Evolutionary conservation across 2,888 invertebrate genomes (phyloP).

Genomic region (Oscheius sp.): DNA sequence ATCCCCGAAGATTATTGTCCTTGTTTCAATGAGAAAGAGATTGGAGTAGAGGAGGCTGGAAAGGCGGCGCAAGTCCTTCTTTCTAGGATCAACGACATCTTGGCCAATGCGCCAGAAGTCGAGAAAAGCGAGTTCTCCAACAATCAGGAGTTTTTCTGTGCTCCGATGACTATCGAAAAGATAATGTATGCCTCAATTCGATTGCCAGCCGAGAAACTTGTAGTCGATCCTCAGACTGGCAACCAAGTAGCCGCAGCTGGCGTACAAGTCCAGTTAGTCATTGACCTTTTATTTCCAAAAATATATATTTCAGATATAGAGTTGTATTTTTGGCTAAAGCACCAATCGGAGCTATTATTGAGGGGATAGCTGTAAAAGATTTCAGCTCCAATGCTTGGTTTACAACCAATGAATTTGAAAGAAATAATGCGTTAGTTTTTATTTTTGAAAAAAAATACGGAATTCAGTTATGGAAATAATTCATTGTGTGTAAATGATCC

Average conservation of each 20-base stretch:
- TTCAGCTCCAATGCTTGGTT: constrained; percentile 40
- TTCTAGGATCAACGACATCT: constrained; percentile 1
- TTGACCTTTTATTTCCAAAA: too few species aligned
- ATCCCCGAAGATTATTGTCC: constrained; percentile 62
- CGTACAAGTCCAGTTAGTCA: constrained; percentile 19
- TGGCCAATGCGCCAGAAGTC: constrained; percentile 10
- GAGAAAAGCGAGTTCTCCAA: constrained; percentile 3
- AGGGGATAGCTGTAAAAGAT: constrained; percentile 44
- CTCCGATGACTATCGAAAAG: constrained; percentile 9
- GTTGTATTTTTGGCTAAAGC: constrained; percentile 41
- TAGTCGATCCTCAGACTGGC: constrained; percentile 37
- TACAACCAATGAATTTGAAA: constrained; percentile 51
- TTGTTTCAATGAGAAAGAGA: constrained; percentile 53
- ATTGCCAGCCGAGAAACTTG: constrained; percentile 32
- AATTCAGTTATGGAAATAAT: constrained; percentile 54
- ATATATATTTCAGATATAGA: constrained; percentile 41
- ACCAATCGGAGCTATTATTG: constrained; percentile 49
- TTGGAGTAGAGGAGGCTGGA: constrained; percentile 40
- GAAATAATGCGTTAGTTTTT: constrained; percentile 50
- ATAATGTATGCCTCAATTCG: constrained; percentile 33
- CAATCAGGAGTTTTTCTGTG: not conserved
- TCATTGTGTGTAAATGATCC: constrained; percentile 54
- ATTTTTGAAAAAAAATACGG: not conserved
- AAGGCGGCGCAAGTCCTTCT: constrained; percentile 37
- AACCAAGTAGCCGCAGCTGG: constrained; percentile 19